A percentile compares a stretch with the other conserved stretches of the same genome.
These are phyloP conservation scores for Columba livia DNA, from an alignment of 2,113 vertebrate species.

Conservation along the genomic window DNA sequence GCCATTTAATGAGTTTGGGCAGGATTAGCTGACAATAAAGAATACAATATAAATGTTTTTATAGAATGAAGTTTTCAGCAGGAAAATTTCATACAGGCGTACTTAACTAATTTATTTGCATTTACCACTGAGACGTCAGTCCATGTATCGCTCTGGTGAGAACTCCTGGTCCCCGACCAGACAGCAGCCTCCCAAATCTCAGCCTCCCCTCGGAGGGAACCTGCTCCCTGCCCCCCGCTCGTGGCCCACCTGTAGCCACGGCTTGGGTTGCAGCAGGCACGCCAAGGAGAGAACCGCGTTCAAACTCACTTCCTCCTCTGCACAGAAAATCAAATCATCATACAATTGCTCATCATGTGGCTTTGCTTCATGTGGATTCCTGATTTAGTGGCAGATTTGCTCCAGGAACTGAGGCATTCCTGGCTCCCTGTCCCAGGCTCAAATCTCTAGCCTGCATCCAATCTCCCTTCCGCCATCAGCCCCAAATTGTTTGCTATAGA, in stretches of 20 bases:
- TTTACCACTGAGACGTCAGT: neutral
- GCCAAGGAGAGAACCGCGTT: conserved; percentile 16
- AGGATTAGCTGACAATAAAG: conserved; percentile 81
- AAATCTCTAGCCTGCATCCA: conserved; percentile 53
- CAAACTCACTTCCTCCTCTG: conserved; percentile 65
- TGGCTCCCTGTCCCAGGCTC: conserved; percentile 9
- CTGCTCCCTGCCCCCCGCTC: neutral
- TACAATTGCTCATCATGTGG: conserved; percentile 71
- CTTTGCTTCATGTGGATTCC: conserved; percentile 75
- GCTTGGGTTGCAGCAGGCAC: neutral
- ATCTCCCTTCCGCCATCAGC: conserved; percentile 56
- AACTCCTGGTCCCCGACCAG: neutral
- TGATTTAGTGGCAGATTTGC: conserved; percentile 66
- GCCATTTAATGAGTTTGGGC: conserved; percentile 80
- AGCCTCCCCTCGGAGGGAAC: neutral
- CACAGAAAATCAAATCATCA: conserved; percentile 57
- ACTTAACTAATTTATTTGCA: conserved; percentile 53
- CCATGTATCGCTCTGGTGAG: neutral
- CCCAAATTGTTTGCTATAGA: conserved; percentile 56
- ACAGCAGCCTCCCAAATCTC: neutral
- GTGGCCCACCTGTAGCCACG: neutral
- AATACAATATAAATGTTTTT: conserved; percentile 76
- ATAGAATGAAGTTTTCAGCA: conserved; percentile 70
- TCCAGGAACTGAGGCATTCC: conserved; percentile 48
- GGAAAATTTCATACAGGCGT: conserved; percentile 3